Evolutionary conservation across 2,797 vertebrate species (phyloP), one percentile per base, ranked within the genome.

Genomic region (Pangasius macronema): DNA sequence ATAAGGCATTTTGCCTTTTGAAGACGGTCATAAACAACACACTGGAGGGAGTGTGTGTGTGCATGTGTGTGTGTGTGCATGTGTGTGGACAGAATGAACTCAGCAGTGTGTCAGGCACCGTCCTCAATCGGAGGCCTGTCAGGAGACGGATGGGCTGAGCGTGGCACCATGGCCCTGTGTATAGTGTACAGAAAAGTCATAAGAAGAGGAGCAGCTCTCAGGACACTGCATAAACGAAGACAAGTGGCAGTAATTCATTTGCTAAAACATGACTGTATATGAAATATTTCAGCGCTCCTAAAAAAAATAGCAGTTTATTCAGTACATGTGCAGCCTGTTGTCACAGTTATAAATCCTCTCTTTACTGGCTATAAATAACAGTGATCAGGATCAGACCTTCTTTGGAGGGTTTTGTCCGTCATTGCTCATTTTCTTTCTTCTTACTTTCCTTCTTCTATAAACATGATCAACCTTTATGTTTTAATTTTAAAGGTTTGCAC

Each of bases 141-240:
- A 67, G 85, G 89, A 91, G 87, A 90, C 84, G 88, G 90, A 91
- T 91, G 90, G 83, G 86, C 85, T 80, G 81, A 63, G 68, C 8
- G 53, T 88, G 89, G 81, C 88, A 86, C 70, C 33, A 30, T 90
- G 89, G 83, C 86, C 89, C 84, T 76, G 36, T 86, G 86, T 88
- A 86, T 82, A 86, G 85, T 84, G 87, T 88, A 87, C 85, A 85
- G 86, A 86, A 91, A 87, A 87, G 84, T 90, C 91, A 86, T 85
- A 89, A 75, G 73, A 88, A 86, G 75, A 87, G 10, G 18, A 75
- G 73, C 77, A 87, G 79, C 70, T 86, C 85, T 63, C 82, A 49
- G 70, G 8, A n/a, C 72, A 79, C 83, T 76, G 73, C 90, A 89
- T 91, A 87, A 87, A 89, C 85, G 87, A 89, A 55, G 11, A 75